Evolutionary conservation across 2,797 vertebrate species (phyloP).

Genomic region (Parambassis ranga): DNA sequence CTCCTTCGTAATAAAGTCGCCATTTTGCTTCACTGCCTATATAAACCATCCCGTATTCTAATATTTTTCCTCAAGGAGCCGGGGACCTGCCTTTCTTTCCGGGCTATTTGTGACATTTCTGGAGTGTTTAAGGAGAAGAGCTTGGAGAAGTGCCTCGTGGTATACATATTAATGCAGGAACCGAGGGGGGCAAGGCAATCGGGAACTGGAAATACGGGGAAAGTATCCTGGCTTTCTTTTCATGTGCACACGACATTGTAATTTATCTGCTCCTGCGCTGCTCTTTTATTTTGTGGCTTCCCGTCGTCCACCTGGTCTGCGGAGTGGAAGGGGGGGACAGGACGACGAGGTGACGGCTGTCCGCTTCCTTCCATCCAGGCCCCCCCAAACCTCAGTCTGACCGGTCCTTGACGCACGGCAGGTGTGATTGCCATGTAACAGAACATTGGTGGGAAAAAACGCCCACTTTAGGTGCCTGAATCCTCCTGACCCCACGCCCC

Average conservation of each 20-base stretch:
- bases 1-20: constrained; percentile 94
- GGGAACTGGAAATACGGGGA: constrained; percentile 72
- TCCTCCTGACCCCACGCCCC: constrained; percentile 71
- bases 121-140: constrained; percentile 65
- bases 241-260: constrained; percentile 44
- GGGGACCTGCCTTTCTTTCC: constrained; percentile 54
- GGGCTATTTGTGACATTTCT: constrained; percentile 59
- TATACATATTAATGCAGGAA: constrained; percentile 80
- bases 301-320: constrained; percentile 39
- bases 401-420: constrained; percentile 68
- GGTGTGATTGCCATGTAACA: constrained; percentile 83
- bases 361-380: constrained; percentile 39
- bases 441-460: constrained; percentile 66
- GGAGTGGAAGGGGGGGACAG: constrained; percentile 24
- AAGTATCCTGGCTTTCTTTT: constrained; percentile 71
- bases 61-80: constrained; percentile 72
- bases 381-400: constrained; percentile 44
- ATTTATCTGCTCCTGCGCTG: constrained; percentile 38
- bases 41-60: constrained; percentile 82
- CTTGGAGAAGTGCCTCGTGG: constrained; percentile 76
- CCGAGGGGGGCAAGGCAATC: constrained; percentile 58
- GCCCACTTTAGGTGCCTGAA: constrained; percentile 73
- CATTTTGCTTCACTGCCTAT: constrained; percentile 94
- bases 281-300: constrained; percentile 24
- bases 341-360: constrained; percentile 56